Evolutionary conservation across 2,797 vertebrate species (phyloP), one percentile per base, ranked within the genome.

Genomic region (Hydrocynus forskahlii): DNA sequence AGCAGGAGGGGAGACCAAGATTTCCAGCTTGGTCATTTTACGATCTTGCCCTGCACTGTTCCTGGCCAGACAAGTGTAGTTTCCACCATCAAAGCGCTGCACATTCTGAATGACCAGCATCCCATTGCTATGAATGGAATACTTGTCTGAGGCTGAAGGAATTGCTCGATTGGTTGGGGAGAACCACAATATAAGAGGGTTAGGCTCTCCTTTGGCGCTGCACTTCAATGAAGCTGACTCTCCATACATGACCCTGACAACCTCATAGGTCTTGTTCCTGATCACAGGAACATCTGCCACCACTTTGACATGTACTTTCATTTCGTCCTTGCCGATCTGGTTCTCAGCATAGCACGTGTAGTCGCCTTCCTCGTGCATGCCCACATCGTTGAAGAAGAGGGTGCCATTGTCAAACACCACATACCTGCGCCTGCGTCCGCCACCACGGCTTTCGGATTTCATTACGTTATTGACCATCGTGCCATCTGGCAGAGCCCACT

Each of bases 291-390:
- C 89, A 25, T 92, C 92, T 0, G 94, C 85, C 60, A 94, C 89
- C 48, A 93, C 94, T 87, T 96, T 96, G 43, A 99, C 94, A 0
- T 93, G 90, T 5, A 99, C 95, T 45, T 92, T 95, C 97, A 97
- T 98, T 86, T 97, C 94, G 48, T 99, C 97, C 89, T 96, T 96
- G 38, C 97, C 97, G 0, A 97, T 89, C 80, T 94, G 96, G 90
- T 99, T 99, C 75, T 97, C 93, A 0, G 97, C 97, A 1, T 97
- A 95, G 88, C 97, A 99, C 0, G 96, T 99, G 87, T 99, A 99
- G 87, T 97, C 94, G 0, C 97, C 97, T 40, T 96, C 96, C 25
- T 97, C 95, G 10, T 92, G 93, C 88, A 92, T 85, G 4, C 96
- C 96, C 0, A 97, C 96, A 0, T 96, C 95, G n/a, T 96, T 96